Percentiles rank a stretch among this genome's conserved stretches.
phyloP scores from a whole-genome alignment of 2,797 vertebrate species.

The Microcaecilia unicolor region DNA sequence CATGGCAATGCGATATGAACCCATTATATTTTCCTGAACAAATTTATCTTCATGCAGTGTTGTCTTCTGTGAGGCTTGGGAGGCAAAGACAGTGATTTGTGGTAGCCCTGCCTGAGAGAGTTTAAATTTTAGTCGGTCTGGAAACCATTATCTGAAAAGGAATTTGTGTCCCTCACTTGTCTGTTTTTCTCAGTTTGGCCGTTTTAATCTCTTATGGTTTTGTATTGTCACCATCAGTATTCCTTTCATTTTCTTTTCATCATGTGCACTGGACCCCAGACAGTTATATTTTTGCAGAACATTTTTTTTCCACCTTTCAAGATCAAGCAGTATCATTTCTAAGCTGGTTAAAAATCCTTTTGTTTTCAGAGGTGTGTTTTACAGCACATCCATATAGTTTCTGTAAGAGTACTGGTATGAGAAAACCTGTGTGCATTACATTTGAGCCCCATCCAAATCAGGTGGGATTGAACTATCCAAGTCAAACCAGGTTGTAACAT shows the following conservation, averaged over 20 bases:
- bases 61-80: slow-evolving; percentile 21
- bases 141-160: slow-evolving; percentile 13
- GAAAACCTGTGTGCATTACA: too few relatives aligned
- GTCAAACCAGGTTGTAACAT: too few relatives aligned
- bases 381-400: too few relatives aligned
- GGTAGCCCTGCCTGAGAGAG: slow-evolving; percentile 18
- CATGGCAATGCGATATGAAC: slow-evolving; percentile 10
- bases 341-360: too few relatives aligned
- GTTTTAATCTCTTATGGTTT: slow-evolving; percentile 10
- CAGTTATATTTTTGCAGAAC: slow-evolving; percentile 7
- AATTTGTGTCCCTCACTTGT: slow-evolving; percentile 21
- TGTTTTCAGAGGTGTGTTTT: too few relatives aligned
- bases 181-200: slow-evolving; percentile 14
- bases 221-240: slow-evolving; percentile 11
- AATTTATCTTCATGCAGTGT: slow-evolving; percentile 27
- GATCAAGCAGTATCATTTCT: too few relatives aligned
- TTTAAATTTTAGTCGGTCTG: slow-evolving; percentile 25
- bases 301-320: slow-evolving; percentile 15
- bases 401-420: too few relatives aligned
- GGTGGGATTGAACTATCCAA: too few relatives aligned
- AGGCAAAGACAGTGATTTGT: slow-evolving; percentile 26
- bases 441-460: too few relatives aligned
- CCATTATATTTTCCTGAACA: slow-evolving; percentile 27
- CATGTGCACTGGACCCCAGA: slow-evolving; percentile 1
- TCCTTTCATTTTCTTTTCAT: slow-evolving; percentile 15